Evolutionary conservation across 2,888 invertebrate species (phyloP).

Genomic region (Elaeidobius kamerunicus): DNA sequence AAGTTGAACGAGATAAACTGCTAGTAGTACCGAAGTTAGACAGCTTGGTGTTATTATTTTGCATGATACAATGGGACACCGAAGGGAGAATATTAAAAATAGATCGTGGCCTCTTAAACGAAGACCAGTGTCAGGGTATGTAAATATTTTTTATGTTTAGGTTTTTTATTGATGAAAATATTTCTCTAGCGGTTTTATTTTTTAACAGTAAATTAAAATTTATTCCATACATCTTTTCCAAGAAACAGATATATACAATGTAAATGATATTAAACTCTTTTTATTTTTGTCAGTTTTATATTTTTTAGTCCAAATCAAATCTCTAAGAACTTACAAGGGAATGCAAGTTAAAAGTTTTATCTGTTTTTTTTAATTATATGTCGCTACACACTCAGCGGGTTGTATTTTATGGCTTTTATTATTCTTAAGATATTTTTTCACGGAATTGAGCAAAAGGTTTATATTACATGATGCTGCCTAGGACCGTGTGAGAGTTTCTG

Average conservation of each 20-base stretch:
- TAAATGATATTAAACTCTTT: no score
- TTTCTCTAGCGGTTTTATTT: no score
- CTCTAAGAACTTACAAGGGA: no score
- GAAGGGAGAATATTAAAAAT: conserved; percentile 23
- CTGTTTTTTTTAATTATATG: no score
- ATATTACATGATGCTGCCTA: conserved; percentile 28
- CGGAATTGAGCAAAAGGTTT: conserved; percentile 26
- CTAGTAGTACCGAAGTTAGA: neutral
- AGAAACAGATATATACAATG: no score
- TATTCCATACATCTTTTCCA: no score
- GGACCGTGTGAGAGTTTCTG: conserved; percentile 27
- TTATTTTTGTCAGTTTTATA: no score
- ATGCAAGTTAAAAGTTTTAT: no score
- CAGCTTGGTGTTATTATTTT: neutral
- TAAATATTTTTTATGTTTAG: conserved; percentile 11
- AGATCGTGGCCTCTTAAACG: conserved; percentile 30
- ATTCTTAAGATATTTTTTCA: conserved; percentile 23
- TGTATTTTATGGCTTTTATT: conserved; percentile 24
- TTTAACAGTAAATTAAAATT: no score
- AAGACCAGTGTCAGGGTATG: conserved; percentile 27
- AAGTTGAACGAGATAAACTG: conserved; percentile 14
- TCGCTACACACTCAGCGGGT: conserved; percentile 24
- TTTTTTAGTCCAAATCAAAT: no score
- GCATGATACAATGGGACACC: conserved; percentile 23
- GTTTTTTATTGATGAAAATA: no score